Conservation (phyloP, 2,797 vertebrate genomes). For the Cuniculus paca region DNA sequence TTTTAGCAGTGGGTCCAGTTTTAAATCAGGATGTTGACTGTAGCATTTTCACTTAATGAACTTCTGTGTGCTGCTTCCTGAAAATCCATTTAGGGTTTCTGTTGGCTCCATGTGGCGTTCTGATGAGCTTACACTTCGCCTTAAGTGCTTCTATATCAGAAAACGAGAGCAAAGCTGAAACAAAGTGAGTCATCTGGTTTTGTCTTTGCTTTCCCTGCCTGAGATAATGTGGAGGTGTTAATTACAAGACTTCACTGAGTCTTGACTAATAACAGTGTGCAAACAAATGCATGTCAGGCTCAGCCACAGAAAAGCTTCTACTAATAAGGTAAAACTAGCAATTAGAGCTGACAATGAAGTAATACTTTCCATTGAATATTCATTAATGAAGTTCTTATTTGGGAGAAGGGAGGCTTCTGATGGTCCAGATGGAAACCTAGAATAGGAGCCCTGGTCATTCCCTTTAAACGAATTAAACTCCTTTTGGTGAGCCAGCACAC, state of each 20-base stretch:
- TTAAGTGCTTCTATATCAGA: constrained; percentile 89
- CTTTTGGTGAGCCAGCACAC: constrained; percentile 85
- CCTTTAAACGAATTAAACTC: constrained; percentile 89
- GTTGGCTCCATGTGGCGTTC: constrained; percentile 87
- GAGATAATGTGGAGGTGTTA: constrained; percentile 92
- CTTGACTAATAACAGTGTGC: constrained; percentile 92
- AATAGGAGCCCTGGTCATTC: constrained; percentile 85
- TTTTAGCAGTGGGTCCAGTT: constrained; percentile 17
- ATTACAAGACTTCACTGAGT: constrained; percentile 91
- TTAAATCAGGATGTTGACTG: constrained; percentile 71
- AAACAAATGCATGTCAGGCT: constrained; percentile 92
- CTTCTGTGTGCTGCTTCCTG: constrained; percentile 76
- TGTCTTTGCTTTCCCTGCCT: constrained; percentile 90
- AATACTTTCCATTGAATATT: constrained; percentile 89
- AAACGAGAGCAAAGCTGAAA: constrained; percentile 90
- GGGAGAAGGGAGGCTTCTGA: constrained; percentile 84
- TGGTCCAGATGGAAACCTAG: constrained; percentile 88
- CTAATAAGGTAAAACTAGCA: constrained; percentile 92
- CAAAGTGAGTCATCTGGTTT: constrained; percentile 91
- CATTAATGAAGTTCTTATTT: constrained; percentile 89
- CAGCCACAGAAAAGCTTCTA: constrained; percentile 89
- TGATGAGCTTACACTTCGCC: constrained; percentile 88
- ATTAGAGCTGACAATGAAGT: constrained; percentile 91
- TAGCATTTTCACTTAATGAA: constrained; percentile 75
- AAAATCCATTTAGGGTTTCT: constrained; percentile 85